Base-by-base conservation (phyloP, 2,797 vertebrate genomes). In the Mionectes olivaceus region DNA sequence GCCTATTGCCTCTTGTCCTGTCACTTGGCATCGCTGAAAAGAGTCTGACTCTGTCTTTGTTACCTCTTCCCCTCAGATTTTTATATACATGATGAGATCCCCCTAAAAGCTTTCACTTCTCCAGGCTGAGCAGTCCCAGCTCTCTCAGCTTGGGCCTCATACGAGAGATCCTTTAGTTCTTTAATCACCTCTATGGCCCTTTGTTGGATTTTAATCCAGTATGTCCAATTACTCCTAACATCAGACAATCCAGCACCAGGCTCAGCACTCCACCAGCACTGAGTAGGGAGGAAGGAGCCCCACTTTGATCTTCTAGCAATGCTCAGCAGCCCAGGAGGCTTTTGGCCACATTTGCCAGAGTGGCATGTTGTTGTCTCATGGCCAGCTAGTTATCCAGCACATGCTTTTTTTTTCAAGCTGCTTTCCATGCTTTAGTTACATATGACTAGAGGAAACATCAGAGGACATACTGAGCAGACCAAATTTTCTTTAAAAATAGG, bases 301-400 rank as follows among this genome's bases (percentile, higher is more conserved):
- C 8, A 11, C 6, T 68, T 76, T 2, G 2, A 63, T 13, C 9
- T 55, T 1, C 43, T 53, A 43, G 17, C 35, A 55, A 0, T 3
- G 5, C 9, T 59, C 22, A 65, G 70, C n/a, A 61, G 30, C 22
- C n/a, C 24, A 60, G 46, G 37, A 52, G 17, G 21, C 19, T 69
- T 14, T 7, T 21, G 1, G 16, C 25, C 0, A 0, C 11, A 1
- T 59, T 61, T 79, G 4, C 19, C 16, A 32, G 49, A 35, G 13
- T 13, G 11, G 4, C 2, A 5, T 1, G 1, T 25, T 89, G 49
- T 32, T 78, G 37, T 1, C 14, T 84, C 1, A 4, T 12, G 30
- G 35, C 2, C 19, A 84, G 4, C 13, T n/a, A 82, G 17, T 32
- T 28, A 21, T 30, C 24, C 13, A 68, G 4, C 2, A 46, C 1